Base-by-base conservation (phyloP, 2,113 vertebrate species). In the Athene cunicularia region DNA sequence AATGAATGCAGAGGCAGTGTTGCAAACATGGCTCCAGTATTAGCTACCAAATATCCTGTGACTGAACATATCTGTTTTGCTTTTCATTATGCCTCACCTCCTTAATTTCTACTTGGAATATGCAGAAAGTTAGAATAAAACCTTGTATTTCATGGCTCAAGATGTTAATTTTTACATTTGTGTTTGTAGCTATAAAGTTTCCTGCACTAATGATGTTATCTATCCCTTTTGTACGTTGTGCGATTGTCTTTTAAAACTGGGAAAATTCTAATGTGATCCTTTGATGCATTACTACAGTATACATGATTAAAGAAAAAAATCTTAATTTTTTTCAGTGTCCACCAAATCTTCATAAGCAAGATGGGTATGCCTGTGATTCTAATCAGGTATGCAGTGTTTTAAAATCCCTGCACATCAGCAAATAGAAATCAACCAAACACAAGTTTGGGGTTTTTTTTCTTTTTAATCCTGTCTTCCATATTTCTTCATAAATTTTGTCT, bases 271-370 rank as follows among this genome's bases (percentile, higher is more conserved):
- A n/a, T 11, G 7, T 86, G 53, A 64, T 88, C 19, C 12, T 88
- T 64, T 39, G 18, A 92, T 64, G 32, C 52, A 16, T 56, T 75
- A 45, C 60, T 81, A 32, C 23, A 60, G 21, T 66, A 50, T 3
- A 28, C 7, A 8, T 9, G 4, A 73, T 49, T 21, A 47, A 47
- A 6, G 76, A 75, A 91, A 70, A 59, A 1, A 8, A 4, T 35
- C 16, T 55, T 76, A 1, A 5, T 74, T 53, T 94, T 91, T 97
- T 71, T 97, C 98, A 99, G 99, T 99, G 99, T 88, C 99, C 99
- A 74, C 99, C 99, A 37, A 99, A 99, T 96, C 99, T 99, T 96
- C 99, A 99, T 97, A 99, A 99, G 97, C 99, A 99, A 97, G 99
- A 99, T 87, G 99, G 99, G 72, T 99, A 99, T 96, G 77, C 98